These are phyloP conservation scores for Aphaenogaster rudis DNA, from an alignment of 1,140 invertebrate species.

Conservation along the genomic window DNA sequence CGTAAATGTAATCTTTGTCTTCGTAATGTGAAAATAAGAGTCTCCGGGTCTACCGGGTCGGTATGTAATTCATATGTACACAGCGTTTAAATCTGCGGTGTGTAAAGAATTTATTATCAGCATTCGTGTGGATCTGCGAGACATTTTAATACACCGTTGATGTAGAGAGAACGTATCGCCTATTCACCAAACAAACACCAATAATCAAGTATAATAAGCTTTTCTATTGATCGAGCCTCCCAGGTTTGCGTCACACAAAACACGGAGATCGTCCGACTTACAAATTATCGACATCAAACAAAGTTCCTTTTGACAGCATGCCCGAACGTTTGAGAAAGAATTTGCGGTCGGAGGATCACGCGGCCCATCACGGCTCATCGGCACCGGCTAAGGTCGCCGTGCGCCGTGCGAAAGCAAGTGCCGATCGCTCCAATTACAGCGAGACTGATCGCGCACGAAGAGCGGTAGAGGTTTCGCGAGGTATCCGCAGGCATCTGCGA, in stretches of 20 bases:
- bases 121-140: background rate
- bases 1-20: slow-evolving; percentile 25
- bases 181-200: background rate
- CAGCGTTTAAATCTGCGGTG: slow-evolving; percentile 13
- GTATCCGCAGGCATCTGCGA: slow-evolving; percentile 67
- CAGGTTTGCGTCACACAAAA: background rate
- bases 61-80: background rate
- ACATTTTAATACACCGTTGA: background rate
- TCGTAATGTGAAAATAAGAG: background rate
- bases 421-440: slow-evolving; percentile 82
- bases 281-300: slow-evolving; percentile 11
- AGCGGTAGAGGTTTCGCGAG: slow-evolving; percentile 66
- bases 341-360: slow-evolving; percentile 71
- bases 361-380: slow-evolving; percentile 56
- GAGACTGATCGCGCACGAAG: slow-evolving; percentile 63
- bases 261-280: background rate
- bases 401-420: slow-evolving; percentile 81
- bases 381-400: slow-evolving; percentile 59
- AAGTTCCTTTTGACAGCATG: background rate
- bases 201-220: background rate
- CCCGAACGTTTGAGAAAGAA: background rate
- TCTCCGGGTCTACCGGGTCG: background rate
- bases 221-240: background rate
- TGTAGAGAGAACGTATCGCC: background rate
- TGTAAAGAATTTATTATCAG: slow-evolving; percentile 20